Percentiles rank a stretch among this genome's conserved stretches.
These are phyloP conservation scores for Andrena minutula DNA, from an alignment of 2,888 invertebrate species.

Conservation along the genomic window DNA sequence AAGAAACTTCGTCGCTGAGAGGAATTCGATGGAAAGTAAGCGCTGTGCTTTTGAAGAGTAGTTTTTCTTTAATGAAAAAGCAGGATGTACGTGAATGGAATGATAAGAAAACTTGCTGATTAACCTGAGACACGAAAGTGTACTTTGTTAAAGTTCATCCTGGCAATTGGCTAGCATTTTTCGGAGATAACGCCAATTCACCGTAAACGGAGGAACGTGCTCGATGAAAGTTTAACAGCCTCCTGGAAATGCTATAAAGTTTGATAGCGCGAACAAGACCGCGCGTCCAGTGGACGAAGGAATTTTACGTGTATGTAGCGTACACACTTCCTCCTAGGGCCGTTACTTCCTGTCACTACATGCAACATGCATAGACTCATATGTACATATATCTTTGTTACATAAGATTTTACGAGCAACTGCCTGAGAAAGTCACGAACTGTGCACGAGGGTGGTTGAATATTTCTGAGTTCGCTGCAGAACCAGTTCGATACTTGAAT, in stretches of 20 bases:
- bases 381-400: conserved; percentile 5
- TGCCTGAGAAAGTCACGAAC: conserved; percentile 13
- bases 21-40: too few relatives aligned
- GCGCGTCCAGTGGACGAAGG: neutral
- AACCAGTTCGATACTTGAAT: conserved; percentile 16
- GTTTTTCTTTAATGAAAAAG: neutral
- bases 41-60: neutral
- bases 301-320: neutral
- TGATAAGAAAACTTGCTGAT: neutral
- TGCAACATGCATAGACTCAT: neutral
- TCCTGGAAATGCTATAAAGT: conserved; percentile 21
- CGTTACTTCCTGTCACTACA: neutral
- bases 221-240: conserved; percentile 21
- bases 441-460: conserved; percentile 2
- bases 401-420: conserved; percentile 29
- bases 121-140: neutral
- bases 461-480: conserved; percentile 1
- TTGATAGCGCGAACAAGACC: conserved; percentile 20
- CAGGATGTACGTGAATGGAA: neutral
- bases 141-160: neutral
- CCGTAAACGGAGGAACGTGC: neutral
- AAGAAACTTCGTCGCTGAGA: neutral
- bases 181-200: conserved; percentile 3
- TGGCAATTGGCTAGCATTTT: neutral
- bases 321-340: neutral